Evolutionary conservation across 2,113 vertebrate species (phyloP), one percentile per base, ranked within the genome.

Genomic region (Tretioscincus oriximinensis): DNA sequence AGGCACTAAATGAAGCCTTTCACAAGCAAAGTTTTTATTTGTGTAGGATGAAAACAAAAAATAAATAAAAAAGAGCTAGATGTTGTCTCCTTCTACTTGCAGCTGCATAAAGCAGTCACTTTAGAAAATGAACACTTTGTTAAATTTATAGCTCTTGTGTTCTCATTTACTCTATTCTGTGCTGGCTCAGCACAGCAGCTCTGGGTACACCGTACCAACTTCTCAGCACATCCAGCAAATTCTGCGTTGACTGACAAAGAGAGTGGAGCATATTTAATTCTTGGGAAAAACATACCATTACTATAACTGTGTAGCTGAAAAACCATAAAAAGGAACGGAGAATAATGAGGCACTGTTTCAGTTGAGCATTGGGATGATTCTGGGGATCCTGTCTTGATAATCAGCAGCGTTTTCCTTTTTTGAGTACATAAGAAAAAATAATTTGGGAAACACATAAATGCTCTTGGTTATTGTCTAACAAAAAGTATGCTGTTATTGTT

Each of bases 81-180:
- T 90, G 78, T 72, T 89, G 83, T 86, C 93, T 92, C 88, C 92
- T 93, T 88, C 87, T 80, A 91, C 94, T 94, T 94, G 84, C 87
- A 92, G 80, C 94, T 86, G 84, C 91, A 93, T 92, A 95, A 95
- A 94, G 76, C 85, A 93, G 86, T 93, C 88, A 81, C 89, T 94
- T 93, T 84, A 92, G 91, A 93, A 95, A 95, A 94, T 92, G 90
- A 95, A 92, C 83, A 81, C 82, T 92, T 89, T 87, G 87, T 90
- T 88, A 92, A 94, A 95, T 95, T 93, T 94, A 94, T 91, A 90
- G 92, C 84, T 80, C 64, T 51, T 88, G 69, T 90, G 86, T 87
- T 93, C 90, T 93, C 90, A 94, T 94, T 95, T 93, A 92, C 81
- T 85, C 49, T 90, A 93, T 93, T 94, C 92, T 92, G 77, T 94